Evolutionary conservation across 2,888 invertebrate species (phyloP), one percentile per base, ranked within the genome.

Genomic region (Philonicus albiceps): DNA sequence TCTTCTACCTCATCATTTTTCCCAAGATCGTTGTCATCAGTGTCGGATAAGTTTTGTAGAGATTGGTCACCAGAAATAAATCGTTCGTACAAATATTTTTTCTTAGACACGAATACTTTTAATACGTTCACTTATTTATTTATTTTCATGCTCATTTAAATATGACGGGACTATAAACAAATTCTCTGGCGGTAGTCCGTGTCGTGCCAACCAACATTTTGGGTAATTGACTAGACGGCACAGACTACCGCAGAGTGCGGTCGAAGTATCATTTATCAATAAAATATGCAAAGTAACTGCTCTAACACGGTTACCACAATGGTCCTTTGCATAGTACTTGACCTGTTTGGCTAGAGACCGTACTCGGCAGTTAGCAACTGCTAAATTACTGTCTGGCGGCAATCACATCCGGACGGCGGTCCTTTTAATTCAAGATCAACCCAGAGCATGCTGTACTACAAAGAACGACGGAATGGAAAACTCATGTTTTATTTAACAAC

Each of bases 11-110:
- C 85, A 85, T 85, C 85, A 75, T 75, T 85, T 73, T 85, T 73
- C 75, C 74, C 75, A 75, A 75, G 85, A 85, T 85, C 85, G 85
- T 85, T 85, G 85, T 85, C 85, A 85, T 53, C 75, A 34, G 74
- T 85, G 75, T 53, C 85, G 85, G 74, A 85, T 85, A 85, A 75
- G 19, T 85, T 74, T 13, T 85, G 75, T 75, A 49, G 53, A 53
- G 74, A 75, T 75, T 75, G 75, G 75, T 31, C 74, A 85, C 85
- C 85, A 84, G 85, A 85, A 85, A 85, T 85, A 85, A 85, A 85
- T 85, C 85, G 85, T 85, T 85, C 75, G 85, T 85, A 85, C 43
- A 34, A 84, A 72, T 84, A 72, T 72, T 19, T 78, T 78, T 22
- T 43, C 37, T 78, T 5, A 30, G n/a, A 22, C 34, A 31, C 30